A percentile compares a stretch with the other conserved stretches of the same genome.
Conservation (phyloP, 2,113 vertebrate species). For the Chloropsis hardwickii region DNA sequence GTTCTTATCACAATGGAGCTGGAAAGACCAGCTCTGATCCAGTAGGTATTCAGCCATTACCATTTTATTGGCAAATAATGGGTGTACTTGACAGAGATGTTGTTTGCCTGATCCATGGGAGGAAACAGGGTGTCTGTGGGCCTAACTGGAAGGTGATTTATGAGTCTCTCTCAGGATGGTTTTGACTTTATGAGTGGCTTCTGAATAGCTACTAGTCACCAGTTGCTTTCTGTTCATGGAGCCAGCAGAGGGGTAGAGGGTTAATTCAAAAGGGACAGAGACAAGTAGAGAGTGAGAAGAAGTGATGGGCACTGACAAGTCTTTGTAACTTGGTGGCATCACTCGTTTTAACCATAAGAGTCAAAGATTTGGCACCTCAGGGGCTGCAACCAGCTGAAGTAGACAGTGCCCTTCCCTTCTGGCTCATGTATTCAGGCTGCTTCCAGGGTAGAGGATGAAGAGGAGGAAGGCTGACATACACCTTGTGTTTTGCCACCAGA, state of each 20-base stretch:
- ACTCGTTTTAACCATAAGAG: neutral
- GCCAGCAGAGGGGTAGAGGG: neutral
- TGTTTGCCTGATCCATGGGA: neutral
- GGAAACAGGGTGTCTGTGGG: neutral
- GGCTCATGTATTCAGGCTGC: neutral
- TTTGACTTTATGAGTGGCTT: neutral
- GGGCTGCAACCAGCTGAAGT: neutral
- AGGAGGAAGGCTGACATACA: neutral
- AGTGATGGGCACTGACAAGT: neutral
- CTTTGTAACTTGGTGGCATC: neutral
- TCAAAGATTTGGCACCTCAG: neutral
- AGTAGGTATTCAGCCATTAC: neutral
- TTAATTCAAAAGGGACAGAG: neutral
- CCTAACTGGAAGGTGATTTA: neutral
- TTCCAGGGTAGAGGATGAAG: neutral
- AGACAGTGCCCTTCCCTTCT: neutral
- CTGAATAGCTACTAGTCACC: neutral
- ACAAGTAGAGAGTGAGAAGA: neutral
- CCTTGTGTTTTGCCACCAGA: neutral
- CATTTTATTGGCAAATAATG: conserved; percentile 3
- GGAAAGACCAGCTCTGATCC: neutral
- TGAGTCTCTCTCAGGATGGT: neutral
- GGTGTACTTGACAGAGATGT: neutral
- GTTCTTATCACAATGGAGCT: neutral
- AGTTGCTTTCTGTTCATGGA: neutral